Conservation (phyloP, 2,797 vertebrate genomes). For the Hyperoplus immaculatus region DNA sequence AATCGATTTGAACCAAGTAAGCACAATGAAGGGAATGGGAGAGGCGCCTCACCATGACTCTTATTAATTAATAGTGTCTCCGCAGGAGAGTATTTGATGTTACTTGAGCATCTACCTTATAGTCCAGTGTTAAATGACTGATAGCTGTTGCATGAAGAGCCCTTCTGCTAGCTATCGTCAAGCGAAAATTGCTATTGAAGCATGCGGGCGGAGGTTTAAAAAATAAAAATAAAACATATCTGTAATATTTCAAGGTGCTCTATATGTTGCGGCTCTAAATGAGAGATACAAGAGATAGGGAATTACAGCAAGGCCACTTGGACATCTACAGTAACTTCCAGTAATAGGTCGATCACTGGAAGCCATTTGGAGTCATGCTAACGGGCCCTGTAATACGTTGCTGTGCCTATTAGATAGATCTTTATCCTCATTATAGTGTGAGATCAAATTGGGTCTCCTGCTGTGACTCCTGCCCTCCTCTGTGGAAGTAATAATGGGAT, state of each 20-base stretch:
- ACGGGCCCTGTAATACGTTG: slow-evolving; percentile 59
- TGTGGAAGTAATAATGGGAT: slow-evolving; percentile 64
- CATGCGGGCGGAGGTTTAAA: slow-evolving; percentile 6
- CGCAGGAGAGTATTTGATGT: slow-evolving; percentile 73
- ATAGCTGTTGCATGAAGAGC: slow-evolving; percentile 59
- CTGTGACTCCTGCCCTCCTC: slow-evolving; percentile 66
- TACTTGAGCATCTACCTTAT: slow-evolving; percentile 49
- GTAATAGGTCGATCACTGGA: slow-evolving; percentile 65
- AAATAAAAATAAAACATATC: slow-evolving; percentile 43
- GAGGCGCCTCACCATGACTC: slow-evolving; percentile 66
- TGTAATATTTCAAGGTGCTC: slow-evolving; percentile 23
- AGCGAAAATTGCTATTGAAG: slow-evolving; percentile 41
- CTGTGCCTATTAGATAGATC: slow-evolving; percentile 64
- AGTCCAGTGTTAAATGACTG: slow-evolving; percentile 61
- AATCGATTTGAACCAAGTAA: slow-evolving; percentile 82
- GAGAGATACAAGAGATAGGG: slow-evolving; percentile 39
- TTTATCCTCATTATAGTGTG: slow-evolving; percentile 73
- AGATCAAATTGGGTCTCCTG: slow-evolving; percentile 76
- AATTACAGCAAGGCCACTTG: slow-evolving; percentile 49
- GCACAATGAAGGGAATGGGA: slow-evolving; percentile 75
- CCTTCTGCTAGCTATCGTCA: slow-evolving; percentile 58
- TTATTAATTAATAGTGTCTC: slow-evolving; percentile 85
- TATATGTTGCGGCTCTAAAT: slow-evolving; percentile 45
- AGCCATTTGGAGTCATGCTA: slow-evolving; percentile 56
- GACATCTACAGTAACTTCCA: slow-evolving; percentile 56